A percentile compares a stretch with the other conserved stretches of the same genome.
Evolutionary conservation across 2,888 invertebrate species (phyloP).

Genomic region (Drosophila suboccidentalis): DNA sequence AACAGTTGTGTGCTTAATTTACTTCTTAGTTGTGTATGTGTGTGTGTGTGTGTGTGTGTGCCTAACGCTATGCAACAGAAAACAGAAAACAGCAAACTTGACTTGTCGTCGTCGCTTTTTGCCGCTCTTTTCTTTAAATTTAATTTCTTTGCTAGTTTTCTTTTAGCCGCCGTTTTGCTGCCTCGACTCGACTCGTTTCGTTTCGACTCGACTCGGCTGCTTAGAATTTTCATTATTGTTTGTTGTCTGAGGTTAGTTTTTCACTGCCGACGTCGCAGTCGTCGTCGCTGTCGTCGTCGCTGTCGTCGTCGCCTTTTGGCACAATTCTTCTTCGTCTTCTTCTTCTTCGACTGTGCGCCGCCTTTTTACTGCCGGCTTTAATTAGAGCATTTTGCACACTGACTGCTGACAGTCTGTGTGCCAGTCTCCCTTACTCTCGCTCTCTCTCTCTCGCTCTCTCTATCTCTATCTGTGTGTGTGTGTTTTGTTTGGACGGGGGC

Average conservation of each 20-base stretch:
- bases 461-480: slow-evolving; percentile 6
- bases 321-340: slow-evolving; percentile 57
- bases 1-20: slow-evolving; percentile 60
- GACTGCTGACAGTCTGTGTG: slow-evolving; percentile 53
- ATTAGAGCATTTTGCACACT: slow-evolving; percentile 75
- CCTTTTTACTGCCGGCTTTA: slow-evolving; percentile 77
- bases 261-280: slow-evolving; percentile 69
- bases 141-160: slow-evolving; percentile 79
- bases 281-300: slow-evolving; percentile 15
- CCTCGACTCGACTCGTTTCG: neutral
- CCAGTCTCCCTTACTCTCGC: slow-evolving; percentile 5
- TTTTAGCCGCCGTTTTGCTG: slow-evolving; percentile 18
- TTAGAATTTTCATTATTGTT: slow-evolving; percentile 79
- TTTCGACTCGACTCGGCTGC: slow-evolving; percentile 45
- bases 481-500: slow-evolving; percentile 46
- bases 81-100: slow-evolving; percentile 52
- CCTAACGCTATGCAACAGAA: slow-evolving; percentile 59
- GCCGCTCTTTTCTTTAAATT: slow-evolving; percentile 71
- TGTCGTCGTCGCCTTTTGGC: slow-evolving; percentile 63
- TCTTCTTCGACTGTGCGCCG: slow-evolving; percentile 52
- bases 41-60: slow-evolving; percentile 33
- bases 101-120: slow-evolving; percentile 48
- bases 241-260: slow-evolving; percentile 81
- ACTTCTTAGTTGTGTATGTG: slow-evolving; percentile 32
- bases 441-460: neutral